Base-by-base conservation (phyloP, 2,113 vertebrate genomes). In the Chascanopsetta lugubris region DNA sequence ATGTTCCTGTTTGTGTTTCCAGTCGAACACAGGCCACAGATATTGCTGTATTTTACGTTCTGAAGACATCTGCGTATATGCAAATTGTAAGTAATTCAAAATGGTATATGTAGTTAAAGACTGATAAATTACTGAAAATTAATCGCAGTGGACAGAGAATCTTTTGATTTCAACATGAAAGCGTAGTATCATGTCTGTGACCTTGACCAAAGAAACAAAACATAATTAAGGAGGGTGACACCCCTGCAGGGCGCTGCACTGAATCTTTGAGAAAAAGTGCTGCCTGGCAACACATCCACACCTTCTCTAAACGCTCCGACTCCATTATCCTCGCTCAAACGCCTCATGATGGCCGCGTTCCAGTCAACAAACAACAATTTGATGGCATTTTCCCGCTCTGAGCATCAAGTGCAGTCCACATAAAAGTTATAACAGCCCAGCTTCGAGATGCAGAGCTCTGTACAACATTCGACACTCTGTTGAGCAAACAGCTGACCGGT, bases 261-360 rank as follows among this genome's bases (percentile, higher is more conserved):
- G 63, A 72, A 60, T 74, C 73, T 75, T 74, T 61, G 69, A 77
- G 74, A 80, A 79, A 85, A 79, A 85, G 56, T 63, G 66, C 72
- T 45, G 69, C 69, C 71, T 53, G 64, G 80, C 64, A 83, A 69
- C 80, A 75, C 45, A 57, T 80, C 70, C 67, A 57, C 69, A 80
- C 30, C 8, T 42, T 56, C 66, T 54, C 61, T 46, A 53, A 38
- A 43, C 17, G 34, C 36, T 10, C 74, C 20, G 59, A 77, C 66
- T 67, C 22, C 29, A 82, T 80, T 63, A 64, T 51, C 38, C 4
- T 50, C 24, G 5, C 64, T 29, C 47, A 50, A 42, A 62, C 43
- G 26, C 32, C 34, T 61, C 68, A 26, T 64, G 62, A 27, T 12
- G 21, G 56, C 7, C 77, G 56, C 48, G 48, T 57, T 32, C 47